Conservation (phyloP, 2,113 vertebrate genomes). For the Centropus bengalensis region DNA sequence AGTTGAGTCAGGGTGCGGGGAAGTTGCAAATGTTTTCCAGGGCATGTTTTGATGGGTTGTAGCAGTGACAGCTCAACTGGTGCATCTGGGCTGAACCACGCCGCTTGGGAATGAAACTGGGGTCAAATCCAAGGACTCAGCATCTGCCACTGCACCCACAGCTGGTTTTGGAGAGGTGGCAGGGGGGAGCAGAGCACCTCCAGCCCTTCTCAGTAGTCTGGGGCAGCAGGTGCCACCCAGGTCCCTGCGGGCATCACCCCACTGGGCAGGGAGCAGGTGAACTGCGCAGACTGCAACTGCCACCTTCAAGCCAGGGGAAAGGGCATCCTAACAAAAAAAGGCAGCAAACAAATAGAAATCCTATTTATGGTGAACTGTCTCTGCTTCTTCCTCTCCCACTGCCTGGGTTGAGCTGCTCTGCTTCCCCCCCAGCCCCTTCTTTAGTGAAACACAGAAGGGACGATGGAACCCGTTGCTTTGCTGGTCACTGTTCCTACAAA, state of each 20-base stretch:
- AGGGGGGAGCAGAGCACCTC: neutral
- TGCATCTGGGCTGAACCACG: neutral
- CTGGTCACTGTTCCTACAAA: neutral
- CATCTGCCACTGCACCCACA: rapidly evolving
- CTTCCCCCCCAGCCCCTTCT: neutral
- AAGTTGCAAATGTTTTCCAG: neutral
- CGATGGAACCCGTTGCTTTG: neutral
- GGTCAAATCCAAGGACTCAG: neutral
- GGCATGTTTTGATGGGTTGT: neutral
- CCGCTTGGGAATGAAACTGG: neutral
- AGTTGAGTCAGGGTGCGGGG: neutral
- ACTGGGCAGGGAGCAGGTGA: rapidly evolving
- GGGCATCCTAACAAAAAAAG: rapidly evolving
- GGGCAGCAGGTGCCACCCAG: rapidly evolving
- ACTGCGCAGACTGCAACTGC: neutral
- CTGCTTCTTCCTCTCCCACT: neutral
- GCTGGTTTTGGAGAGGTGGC: neutral
- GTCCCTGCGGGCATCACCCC: rapidly evolving
- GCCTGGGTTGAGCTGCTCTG: rapidly evolving
- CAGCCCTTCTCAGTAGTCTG: neutral
- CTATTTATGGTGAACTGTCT: neutral
- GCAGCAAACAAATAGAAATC: neutral
- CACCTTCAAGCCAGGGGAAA: neutral
- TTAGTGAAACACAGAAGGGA: neutral
- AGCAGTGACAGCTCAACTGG: rapidly evolving